These are phyloP conservation scores for Nomia melanderi DNA, from an alignment of 1,140 invertebrate species.

Conservation along the genomic window DNA sequence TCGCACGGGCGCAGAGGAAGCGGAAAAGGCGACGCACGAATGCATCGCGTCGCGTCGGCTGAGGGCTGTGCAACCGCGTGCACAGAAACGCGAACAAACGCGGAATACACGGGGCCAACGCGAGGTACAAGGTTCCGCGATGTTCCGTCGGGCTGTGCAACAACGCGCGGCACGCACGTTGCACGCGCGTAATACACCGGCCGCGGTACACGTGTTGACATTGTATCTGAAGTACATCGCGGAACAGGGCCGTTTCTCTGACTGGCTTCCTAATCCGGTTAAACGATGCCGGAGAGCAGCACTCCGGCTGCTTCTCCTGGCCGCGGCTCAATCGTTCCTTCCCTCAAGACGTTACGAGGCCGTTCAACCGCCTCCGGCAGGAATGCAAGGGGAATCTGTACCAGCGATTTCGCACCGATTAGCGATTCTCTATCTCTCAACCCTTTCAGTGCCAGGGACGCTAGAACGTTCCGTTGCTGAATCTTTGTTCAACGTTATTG, in stretches of 20 bases:
- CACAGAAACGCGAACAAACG: too few relatives aligned
- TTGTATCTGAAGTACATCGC: conserved; percentile 54
- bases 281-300: conserved; percentile 65
- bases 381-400: conserved; percentile 30
- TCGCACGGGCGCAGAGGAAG: conserved; percentile 27
- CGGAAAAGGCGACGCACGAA: conserved; percentile 36
- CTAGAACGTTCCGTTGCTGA: too few relatives aligned
- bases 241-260: conserved; percentile 65
- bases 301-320: conserved; percentile 58
- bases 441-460: too few relatives aligned
- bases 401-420: conserved; percentile 28
- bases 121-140: conserved; percentile 1
- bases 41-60: conserved; percentile 20
- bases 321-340: conserved; percentile 69
- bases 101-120: too few relatives aligned
- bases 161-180: conserved; percentile 28
- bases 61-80: conserved; percentile 29
- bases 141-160: conserved; percentile 16
- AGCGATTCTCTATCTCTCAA: too few relatives aligned
- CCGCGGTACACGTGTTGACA: conserved; percentile 35
- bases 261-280: conserved; percentile 76
- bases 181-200: neutral
- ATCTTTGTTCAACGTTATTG: too few relatives aligned
- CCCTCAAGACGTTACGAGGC: conserved; percentile 69
- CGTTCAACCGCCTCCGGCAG: conserved; percentile 70